A percentile compares a stretch with the other conserved stretches of the same genome.
Conservation (phyloP, 2,113 vertebrate species). For the Malurus cyaneus region DNA sequence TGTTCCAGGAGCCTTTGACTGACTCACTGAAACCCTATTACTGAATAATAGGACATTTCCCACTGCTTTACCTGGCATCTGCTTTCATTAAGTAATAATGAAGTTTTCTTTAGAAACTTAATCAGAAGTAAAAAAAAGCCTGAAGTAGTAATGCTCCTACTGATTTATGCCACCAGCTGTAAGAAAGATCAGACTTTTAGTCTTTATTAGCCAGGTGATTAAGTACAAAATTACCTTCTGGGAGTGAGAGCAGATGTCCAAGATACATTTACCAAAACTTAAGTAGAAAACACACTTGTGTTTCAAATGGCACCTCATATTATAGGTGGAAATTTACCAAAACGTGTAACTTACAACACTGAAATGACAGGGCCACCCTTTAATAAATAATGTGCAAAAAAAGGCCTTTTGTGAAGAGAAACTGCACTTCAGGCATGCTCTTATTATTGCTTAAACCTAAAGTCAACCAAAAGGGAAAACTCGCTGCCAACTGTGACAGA, state of each 20-base stretch:
- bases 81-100: constrained; percentile 18
- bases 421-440: neutral
- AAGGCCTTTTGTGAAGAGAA: neutral
- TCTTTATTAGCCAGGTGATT: constrained; percentile 4
- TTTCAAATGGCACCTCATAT: neutral
- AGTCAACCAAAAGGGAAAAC: constrained; percentile 20
- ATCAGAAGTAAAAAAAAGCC: neutral
- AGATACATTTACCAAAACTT: neutral
- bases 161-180: neutral
- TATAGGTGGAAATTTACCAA: neutral
- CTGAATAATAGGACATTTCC: neutral
- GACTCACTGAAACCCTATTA: neutral
- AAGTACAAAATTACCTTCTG: neutral
- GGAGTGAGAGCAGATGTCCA: neutral
- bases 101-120: neutral
- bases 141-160: neutral
- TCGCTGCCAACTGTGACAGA: neutral
- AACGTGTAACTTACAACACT: neutral
- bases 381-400: neutral
- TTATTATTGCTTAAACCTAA: constrained; percentile 6
- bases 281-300: neutral
- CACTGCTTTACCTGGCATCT: constrained; percentile 10
- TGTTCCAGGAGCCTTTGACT: neutral
- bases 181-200: constrained; percentile 2
- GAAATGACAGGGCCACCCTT: neutral